Conservation (phyloP, 2,113 vertebrate species). For the Apus apus region DNA sequence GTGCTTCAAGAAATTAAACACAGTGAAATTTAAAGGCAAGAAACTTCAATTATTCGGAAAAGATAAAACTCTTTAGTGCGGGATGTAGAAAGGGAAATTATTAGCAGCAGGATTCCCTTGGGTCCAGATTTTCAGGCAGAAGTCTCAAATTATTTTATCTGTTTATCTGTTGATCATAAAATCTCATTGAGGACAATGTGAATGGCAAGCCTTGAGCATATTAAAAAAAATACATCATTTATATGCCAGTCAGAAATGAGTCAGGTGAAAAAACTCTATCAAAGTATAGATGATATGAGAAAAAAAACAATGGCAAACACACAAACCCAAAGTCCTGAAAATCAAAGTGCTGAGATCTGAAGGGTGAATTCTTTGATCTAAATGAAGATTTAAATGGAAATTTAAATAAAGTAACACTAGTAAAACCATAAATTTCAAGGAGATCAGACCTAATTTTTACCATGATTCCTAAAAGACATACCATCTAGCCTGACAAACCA, state of each 20-base stretch:
- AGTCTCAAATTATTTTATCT: background rate
- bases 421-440: background rate
- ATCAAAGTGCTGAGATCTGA: background rate
- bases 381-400: background rate
- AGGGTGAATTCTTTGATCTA: background rate
- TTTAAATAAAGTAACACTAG: background rate
- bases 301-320: background rate
- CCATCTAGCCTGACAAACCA: background rate
- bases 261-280: background rate
- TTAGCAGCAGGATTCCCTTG: background rate
- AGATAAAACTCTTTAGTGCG: background rate
- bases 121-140: background rate
- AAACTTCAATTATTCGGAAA: conserved; percentile 2
- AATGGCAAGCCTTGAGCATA: background rate
- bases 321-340: background rate
- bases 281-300: background rate
- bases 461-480: background rate
- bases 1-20: conserved; percentile 8
- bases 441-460: background rate
- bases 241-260: background rate
- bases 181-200: background rate
- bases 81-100: background rate
- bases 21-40: background rate
- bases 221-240: background rate
- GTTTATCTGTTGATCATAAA: background rate